Evolutionary conservation across 2,797 vertebrate genomes (phyloP).

Genomic region (Amblyraja radiata): DNA sequence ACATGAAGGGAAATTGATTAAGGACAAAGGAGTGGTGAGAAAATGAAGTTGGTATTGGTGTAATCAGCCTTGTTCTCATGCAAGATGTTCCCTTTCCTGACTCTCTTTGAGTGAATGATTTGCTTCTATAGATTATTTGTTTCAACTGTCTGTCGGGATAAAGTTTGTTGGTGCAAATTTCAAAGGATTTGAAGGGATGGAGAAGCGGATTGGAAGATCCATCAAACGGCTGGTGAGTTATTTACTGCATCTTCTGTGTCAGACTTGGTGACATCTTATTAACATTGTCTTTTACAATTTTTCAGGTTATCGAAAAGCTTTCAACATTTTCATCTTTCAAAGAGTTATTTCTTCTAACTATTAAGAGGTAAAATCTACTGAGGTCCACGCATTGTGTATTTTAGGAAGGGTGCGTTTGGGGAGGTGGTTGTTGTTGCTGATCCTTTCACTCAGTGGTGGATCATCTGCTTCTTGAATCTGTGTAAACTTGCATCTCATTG

Average conservation of each 20-base stretch:
- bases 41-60: not conserved
- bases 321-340: constrained; percentile 3
- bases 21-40: not conserved
- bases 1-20: not conserved
- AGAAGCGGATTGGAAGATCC: not conserved
- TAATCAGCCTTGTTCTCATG: not conserved
- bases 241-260: not conserved
- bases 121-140: not conserved
- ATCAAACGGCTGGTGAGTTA: not conserved
- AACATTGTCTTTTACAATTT: not conserved
- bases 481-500: not conserved
- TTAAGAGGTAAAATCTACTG: constrained; percentile 10
- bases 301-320: constrained; percentile 8
- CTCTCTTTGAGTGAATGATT: not conserved
- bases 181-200: not conserved
- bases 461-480: no score
- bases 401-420: not conserved
- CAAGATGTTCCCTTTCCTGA: not conserved
- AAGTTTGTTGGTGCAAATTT: constrained; percentile 21
- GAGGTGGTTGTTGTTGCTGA: no score
- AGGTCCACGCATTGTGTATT: not conserved
- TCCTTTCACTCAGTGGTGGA: no score
- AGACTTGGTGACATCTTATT: not conserved
- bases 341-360: not conserved
- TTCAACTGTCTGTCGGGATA: not conserved